Evolutionary conservation across 1,140 invertebrate genomes (phyloP), one percentile per base, ranked within the genome.

Genomic region (Trichomalopsis sarcophagae): DNA sequence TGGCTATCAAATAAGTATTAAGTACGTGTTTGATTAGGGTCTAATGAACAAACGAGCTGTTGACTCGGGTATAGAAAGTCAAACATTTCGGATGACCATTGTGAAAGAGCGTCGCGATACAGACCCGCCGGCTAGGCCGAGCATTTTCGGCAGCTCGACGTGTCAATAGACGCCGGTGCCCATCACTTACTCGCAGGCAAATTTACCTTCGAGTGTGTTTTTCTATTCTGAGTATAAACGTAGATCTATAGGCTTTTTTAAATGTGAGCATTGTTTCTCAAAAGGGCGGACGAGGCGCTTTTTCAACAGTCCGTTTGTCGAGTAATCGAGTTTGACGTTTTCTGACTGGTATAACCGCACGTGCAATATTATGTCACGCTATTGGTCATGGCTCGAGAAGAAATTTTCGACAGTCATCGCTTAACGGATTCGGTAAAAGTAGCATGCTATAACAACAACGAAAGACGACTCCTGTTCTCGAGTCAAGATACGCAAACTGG

Each of bases 41-140:
- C 23, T 81, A 81, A 81, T 73, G 40, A 50, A 44, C 71, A 30
- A 73, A 50, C 68, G 40, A 71, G n/a, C 40, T 44, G 13, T 23
- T 2, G n/a, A 14, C 21, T 36, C 23, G 76, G 6, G 33, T 71
- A 71, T 55, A 33, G 27, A 77, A 77, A 71, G 79, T 73, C 44
- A 81, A 81, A 73, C 13, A 81, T 9, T 76, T 76, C 44, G 6
- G 23, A 76, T n/a, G n/a, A 21, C 14, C 21, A 21, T 74, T 74
- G 36, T 21, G 33, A 36, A 74, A 74, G 17, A 36, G 23, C 10
- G 23, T 71, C 30, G 68, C 27, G 68, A 7, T 55, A 69, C 66
- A 69, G 23, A 23, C n/a, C 23, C 7, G 3, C 21, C 23, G n/a
- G 66, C 11, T 55, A 69, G 10, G 66, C 17, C 74, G 36, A 69